A percentile compares a stretch with the other conserved stretches of the same genome.
These are phyloP conservation scores for Crotalus tigris DNA, from an alignment of 2,113 vertebrate genomes.

Conservation along the genomic window DNA sequence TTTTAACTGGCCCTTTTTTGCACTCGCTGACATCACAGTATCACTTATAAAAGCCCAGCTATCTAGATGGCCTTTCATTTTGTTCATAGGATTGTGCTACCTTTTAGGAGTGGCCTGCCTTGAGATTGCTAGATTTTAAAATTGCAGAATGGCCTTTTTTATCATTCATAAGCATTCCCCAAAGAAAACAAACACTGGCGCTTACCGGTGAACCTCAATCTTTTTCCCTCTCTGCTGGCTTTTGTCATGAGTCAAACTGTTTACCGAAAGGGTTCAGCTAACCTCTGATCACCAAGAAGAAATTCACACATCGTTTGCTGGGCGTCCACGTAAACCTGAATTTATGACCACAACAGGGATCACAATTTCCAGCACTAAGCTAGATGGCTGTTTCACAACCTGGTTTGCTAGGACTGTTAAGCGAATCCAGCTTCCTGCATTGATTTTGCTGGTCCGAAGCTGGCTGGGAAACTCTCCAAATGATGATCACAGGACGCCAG, in stretches of 20 bases:
- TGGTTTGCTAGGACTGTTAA: background rate
- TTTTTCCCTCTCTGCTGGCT: background rate
- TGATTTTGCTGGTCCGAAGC: fast-evolving
- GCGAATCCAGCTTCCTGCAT: background rate
- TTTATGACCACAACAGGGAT: background rate
- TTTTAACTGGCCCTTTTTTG: background rate
- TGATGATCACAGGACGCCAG: too few relatives aligned
- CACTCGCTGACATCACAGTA: background rate
- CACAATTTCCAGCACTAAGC: background rate
- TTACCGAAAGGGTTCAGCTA: background rate
- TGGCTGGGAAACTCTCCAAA: background rate
- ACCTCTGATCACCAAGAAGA: background rate
- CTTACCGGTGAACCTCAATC: background rate
- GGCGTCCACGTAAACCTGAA: background rate
- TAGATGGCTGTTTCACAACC: background rate
- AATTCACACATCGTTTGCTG: background rate
- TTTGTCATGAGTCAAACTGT: background rate
- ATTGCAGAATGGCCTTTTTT: background rate
- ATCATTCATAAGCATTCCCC: background rate
- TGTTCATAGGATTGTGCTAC: background rate
- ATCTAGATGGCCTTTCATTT: background rate
- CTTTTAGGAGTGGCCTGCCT: background rate
- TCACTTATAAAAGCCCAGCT: background rate
- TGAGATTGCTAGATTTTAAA: background rate
- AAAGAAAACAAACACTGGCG: background rate